A percentile compares a stretch with the other conserved stretches of the same genome.
Evolutionary conservation across 2,888 invertebrate species (phyloP).

Genomic region (Drosophila lacicola): DNA sequence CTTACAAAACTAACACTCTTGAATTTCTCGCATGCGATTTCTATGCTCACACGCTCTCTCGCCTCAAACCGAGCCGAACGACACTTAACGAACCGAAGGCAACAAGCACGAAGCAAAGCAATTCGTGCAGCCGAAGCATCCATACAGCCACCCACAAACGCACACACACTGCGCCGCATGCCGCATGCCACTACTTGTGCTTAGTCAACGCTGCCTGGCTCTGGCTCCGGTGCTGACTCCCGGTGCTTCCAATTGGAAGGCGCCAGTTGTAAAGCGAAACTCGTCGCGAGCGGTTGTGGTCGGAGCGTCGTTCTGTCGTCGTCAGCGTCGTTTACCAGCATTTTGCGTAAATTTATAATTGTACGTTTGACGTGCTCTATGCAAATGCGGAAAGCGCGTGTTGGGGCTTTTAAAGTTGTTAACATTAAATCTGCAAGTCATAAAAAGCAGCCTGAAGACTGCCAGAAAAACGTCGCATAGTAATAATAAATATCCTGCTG

Average conservation of each 20-base stretch:
- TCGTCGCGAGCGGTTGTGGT: slow-evolving; percentile 73
- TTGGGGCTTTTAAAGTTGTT: slow-evolving; percentile 24
- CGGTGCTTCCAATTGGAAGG: slow-evolving; percentile 63
- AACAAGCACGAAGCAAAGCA: slow-evolving; percentile 25
- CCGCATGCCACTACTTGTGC: slow-evolving; percentile 50
- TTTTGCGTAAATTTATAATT: slow-evolving; percentile 60
- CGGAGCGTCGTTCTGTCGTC: slow-evolving; percentile 37
- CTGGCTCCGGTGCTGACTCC: slow-evolving; percentile 27
- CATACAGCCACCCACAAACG: slow-evolving; percentile 53
- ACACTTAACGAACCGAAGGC: slow-evolving; percentile 19
- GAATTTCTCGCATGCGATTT: slow-evolving; percentile 65
- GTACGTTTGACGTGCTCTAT: slow-evolving; percentile 22
- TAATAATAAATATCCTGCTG: slow-evolving; percentile 4
- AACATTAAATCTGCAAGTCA: slow-evolving; percentile 23
- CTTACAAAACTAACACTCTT: not conserved
- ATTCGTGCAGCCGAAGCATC: slow-evolving; percentile 52
- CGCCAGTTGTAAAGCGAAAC: slow-evolving; percentile 75
- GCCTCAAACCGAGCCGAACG: slow-evolving; percentile 5
- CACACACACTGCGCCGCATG: slow-evolving; percentile 18
- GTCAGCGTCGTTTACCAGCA: slow-evolving; percentile 2
- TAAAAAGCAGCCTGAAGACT: slow-evolving; percentile 24
- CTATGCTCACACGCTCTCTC: slow-evolving; percentile 19
- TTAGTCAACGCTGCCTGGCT: slow-evolving; percentile 10
- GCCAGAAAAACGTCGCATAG: slow-evolving; percentile 7
- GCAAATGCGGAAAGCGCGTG: slow-evolving; percentile 41